Evolutionary conservation across 2,797 vertebrate genomes (phyloP), one percentile per base, ranked within the genome.

Genomic region (Agapornis canus): DNA sequence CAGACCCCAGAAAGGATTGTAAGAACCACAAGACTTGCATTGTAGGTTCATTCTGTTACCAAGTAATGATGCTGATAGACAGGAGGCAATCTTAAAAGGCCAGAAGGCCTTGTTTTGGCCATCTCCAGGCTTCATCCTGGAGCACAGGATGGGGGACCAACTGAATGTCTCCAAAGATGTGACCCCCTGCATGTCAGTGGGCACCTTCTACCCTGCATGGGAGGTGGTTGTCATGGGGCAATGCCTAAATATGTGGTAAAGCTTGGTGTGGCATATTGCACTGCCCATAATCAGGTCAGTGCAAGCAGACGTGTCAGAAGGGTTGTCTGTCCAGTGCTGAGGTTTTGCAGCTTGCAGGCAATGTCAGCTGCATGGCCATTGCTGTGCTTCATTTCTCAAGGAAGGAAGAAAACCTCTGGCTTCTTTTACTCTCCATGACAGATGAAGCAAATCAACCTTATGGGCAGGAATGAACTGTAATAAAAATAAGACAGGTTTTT

Each of bases 51-150:
- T 54, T 70, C 10, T 37, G 10, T 10, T n/a, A 19, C 48, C n/a
- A 20, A 65, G n/a, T 5, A 43, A 5, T 0, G 0, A 14, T 15
- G n/a, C 3, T 39, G 16, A 9, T 32, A 69, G 29, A 32, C 66
- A 69, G n/a, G 25, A 49, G 48, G 8, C n/a, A 40, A 31, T 26
- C 42, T 71, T 52, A 69, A 6, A 26, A 37, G 8, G 26, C 18
- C n/a, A 23, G 11, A 39, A 19, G 29, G 11, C 17, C 13, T 45
- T 3, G 22, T 29, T 66, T 11, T 19, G 65, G 23, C 6, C 32
- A 47, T 17, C 32, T 61, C 32, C 21, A 72, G 7, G 45, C 8
- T 60, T 8, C 25, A 39, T 12, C 23, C 42, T 31, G 52, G 43
- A 31, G 52, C 60, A 27, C 10, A 27, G 40, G 32, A n/a, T 60